Evolutionary conservation across 2,113 vertebrate species (phyloP), one percentile per base, ranked within the genome.

Genomic region (Zingel zingel): DNA sequence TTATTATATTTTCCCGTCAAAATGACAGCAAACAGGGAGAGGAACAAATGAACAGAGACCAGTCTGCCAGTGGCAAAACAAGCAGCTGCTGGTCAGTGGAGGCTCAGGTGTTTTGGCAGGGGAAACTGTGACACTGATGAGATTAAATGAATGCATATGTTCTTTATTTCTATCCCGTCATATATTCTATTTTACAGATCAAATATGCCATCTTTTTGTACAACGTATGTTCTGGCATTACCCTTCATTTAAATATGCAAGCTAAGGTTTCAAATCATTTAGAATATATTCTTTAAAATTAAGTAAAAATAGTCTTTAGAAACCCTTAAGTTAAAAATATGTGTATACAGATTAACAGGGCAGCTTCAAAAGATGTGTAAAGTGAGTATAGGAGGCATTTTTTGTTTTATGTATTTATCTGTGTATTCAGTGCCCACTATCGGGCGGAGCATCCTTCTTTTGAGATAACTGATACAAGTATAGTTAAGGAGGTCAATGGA

Each of bases 21-120:
- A 67, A 33, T 66, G 65, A 61, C 58, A 66, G 65, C 5, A 1
- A 53, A 74, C 43, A 79, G 15, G n/a, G 10, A 43, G 47, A 56
- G 21, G 25, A 50, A 9, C 72, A 36, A 73, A 54, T 65, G 14
- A 69, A 45, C 56, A 51, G 39, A 36, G 56, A 62, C 11, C n/a
- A 14, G 0, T 3, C 1, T 53, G 53, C 12, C 33, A 36, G 57
- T 16, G 74, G 62, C 63, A 64, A 39, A 82, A 61, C 50, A 73
- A 69, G 68, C 68, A 84, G 70, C 65, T 65, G 77, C 70, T 54
- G 79, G 66, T 71, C 71, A 70, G 51, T 2, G 2, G 77, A 76
- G 27, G 39, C 57, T 51, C 43, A 23, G 61, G 33, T 65, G n/a
- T 30, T 62, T 72, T 81, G 68, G 56, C 51, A 56, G 62, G 2